Conservation (phyloP, 1,140 invertebrate species). For the Orius insidiosus region DNA sequence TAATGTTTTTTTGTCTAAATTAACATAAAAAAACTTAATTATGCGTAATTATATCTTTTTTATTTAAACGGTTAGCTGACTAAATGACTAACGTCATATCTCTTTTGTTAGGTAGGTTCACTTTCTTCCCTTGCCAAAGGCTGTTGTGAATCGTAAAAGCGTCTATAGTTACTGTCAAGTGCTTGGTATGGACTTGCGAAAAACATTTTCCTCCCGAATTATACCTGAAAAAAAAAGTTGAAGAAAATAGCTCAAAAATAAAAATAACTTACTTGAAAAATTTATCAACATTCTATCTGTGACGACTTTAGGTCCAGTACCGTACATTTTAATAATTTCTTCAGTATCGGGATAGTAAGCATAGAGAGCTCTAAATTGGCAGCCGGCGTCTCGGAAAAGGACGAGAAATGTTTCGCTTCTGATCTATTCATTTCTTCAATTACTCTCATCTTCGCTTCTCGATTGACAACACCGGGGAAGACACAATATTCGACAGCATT, state of each 20-base stretch:
- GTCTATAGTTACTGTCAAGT: constrained; percentile 97
- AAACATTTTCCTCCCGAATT: constrained; percentile 98
- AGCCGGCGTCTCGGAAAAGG: constrained; percentile 91
- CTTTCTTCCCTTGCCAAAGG: constrained; percentile 92
- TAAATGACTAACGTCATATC: constrained; percentile 87
- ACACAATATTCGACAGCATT: constrained; percentile 98
- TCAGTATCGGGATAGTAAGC: constrained; percentile 86
- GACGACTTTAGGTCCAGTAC: constrained; percentile 88
- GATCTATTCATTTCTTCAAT: constrained; percentile 86
- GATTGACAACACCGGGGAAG: constrained; percentile 92
- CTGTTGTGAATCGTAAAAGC: constrained; percentile 97
- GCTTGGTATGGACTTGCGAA: constrained; percentile 93
- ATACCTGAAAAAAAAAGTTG: constrained; percentile 54
- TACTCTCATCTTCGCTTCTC: constrained; percentile 79
- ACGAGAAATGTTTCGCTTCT: constrained; percentile 88
- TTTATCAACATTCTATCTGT: constrained; percentile 94
- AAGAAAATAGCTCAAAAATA: neutral
- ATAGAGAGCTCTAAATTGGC: constrained; percentile 94
- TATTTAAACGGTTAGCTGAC: constrained; percentile 17
- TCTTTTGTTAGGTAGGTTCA: constrained; percentile 77
- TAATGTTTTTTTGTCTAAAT: constrained; percentile 1
- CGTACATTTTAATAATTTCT: constrained; percentile 81
- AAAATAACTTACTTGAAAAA: constrained; percentile 89
- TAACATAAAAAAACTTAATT: constrained; percentile 2
- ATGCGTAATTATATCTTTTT: neutral